Percentiles rank a stretch among this genome's conserved stretches.
These are phyloP conservation scores for Desmodus rotundus DNA, from an alignment of 2,113 vertebrate species.

Conservation along the genomic window DNA sequence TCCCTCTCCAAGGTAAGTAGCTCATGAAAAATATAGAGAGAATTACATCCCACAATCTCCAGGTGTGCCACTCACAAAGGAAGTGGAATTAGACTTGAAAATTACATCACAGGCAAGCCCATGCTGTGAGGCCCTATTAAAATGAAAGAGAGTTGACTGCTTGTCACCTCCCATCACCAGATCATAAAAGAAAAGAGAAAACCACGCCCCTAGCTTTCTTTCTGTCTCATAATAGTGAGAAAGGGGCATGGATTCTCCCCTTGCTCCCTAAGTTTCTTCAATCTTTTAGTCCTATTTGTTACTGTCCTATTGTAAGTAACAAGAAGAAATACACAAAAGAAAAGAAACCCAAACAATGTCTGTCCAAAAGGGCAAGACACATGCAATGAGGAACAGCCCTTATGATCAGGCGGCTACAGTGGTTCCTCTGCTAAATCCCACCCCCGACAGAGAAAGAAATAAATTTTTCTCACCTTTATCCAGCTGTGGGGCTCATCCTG, in stretches of 20 bases:
- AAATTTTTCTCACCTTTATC: neutral
- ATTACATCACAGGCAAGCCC: neutral
- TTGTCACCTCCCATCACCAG: neutral
- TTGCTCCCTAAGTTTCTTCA: neutral
- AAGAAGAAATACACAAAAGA: conserved; percentile 1
- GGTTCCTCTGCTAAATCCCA: neutral
- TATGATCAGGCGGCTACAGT: neutral
- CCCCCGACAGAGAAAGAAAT: neutral
- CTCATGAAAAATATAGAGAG: neutral
- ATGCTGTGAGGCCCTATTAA: neutral
- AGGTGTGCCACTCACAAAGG: neutral
- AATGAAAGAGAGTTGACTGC: neutral
- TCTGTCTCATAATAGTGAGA: neutral
- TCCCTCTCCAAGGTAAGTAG: neutral
- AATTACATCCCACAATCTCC: neutral
- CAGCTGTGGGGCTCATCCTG: neutral
- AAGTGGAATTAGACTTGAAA: neutral
- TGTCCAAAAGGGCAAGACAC: neutral
- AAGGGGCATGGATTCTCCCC: neutral
- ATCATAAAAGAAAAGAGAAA: neutral
- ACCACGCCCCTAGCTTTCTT: neutral
- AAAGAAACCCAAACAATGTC: neutral
- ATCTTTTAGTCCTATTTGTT: neutral
- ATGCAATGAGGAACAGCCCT: neutral
- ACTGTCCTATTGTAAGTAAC: neutral